phyloP scores from a whole-genome alignment of 2,888 invertebrate genomes.

The Drosophila leonis region DNA sequence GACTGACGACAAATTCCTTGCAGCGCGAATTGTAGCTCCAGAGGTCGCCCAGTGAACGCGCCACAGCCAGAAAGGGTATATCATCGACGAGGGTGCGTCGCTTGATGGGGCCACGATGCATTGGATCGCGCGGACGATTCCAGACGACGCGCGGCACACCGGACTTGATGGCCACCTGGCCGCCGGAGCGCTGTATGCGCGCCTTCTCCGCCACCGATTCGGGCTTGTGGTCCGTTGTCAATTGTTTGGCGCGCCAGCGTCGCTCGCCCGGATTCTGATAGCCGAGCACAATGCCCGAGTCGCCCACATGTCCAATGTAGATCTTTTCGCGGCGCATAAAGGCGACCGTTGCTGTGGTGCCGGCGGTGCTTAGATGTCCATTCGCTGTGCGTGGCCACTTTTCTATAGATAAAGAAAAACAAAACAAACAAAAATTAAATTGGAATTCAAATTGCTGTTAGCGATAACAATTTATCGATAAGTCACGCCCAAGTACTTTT shows the following conservation, averaged over 20 bases:
- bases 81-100: constrained; percentile 96
- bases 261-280: constrained; percentile 90
- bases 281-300: constrained; percentile 97
- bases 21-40: constrained; percentile 98
- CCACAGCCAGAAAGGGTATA: constrained; percentile 98
- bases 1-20: constrained; percentile 98
- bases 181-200: constrained; percentile 92
- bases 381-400: constrained; percentile 99
- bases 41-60: constrained; percentile 97
- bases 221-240: constrained; percentile 98
- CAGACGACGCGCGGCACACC: constrained; percentile 98
- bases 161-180: constrained; percentile 91
- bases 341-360: constrained; percentile 98
- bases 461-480: constrained; percentile 5
- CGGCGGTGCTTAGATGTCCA: constrained; percentile 97
- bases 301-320: constrained; percentile 99
- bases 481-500: not conserved
- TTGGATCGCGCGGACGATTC: constrained; percentile 94
- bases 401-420: constrained; percentile 77
- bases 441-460: not conserved
- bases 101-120: constrained; percentile 91
- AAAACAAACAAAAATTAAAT: not conserved
- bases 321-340: constrained; percentile 97
- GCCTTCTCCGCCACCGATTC: constrained; percentile 93
- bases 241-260: constrained; percentile 92